A percentile compares a stretch with the other conserved stretches of the same genome.
These are phyloP conservation scores for Tachysurus fulvidraco DNA, from an alignment of 2,113 vertebrate species.

Conservation along the genomic window DNA sequence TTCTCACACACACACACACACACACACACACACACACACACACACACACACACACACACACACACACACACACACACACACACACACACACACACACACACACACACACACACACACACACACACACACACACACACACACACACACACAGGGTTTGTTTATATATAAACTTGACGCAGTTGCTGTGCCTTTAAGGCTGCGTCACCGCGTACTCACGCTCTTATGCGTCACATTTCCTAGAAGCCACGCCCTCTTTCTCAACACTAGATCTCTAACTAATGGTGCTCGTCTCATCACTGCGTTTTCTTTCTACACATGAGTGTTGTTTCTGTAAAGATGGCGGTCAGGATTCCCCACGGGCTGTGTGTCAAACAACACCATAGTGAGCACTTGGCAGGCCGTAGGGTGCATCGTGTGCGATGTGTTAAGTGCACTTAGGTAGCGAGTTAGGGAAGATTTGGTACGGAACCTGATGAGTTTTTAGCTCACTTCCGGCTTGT, in stretches of 20 bases:
- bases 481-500: conserved; percentile 7
- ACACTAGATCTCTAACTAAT: neutral
- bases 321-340: neutral
- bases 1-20: too few relatives aligned
- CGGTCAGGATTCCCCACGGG: neutral
- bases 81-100: too few relatives aligned
- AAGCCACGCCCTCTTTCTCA: neutral
- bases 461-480: neutral
- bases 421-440: neutral
- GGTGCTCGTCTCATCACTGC: neutral
- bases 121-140: too few relatives aligned
- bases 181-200: neutral
- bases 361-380: neutral
- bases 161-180: neutral
- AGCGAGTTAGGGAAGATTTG: neutral
- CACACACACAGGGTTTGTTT: too few relatives aligned
- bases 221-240: neutral
- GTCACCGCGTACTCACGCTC: neutral
- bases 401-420: neutral
- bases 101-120: too few relatives aligned
- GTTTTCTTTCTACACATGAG: too few relatives aligned
- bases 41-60: too few relatives aligned
- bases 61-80: too few relatives aligned
- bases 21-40: too few relatives aligned
- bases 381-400: neutral